Percentiles rank a stretch among this genome's conserved stretches.
Evolutionary conservation across 2,888 invertebrate genomes (phyloP).

Genomic region (Tortrix viridana): DNA sequence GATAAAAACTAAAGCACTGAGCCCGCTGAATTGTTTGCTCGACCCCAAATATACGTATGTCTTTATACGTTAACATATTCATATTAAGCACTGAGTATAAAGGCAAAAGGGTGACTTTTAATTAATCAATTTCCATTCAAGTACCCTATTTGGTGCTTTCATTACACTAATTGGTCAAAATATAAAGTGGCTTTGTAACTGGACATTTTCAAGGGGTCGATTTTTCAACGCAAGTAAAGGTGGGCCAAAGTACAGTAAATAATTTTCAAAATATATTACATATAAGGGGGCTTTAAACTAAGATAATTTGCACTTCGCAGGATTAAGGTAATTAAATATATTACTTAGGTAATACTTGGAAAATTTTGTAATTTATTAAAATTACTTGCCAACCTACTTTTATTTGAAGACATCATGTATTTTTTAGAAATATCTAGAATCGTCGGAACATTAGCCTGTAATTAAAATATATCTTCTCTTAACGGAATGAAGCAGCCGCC

Average conservation of each 20-base stretch:
- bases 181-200: slow-evolving; percentile 12
- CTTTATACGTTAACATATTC: not conserved
- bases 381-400: too few relatives aligned
- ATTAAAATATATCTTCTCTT: slow-evolving; percentile 1
- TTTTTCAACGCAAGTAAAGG: slow-evolving; percentile 19
- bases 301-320: too few relatives aligned
- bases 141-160: slow-evolving; percentile 23
- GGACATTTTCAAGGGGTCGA: slow-evolving; percentile 11
- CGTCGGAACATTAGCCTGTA: not conserved
- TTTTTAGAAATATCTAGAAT: not conserved
- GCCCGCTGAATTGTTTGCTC: too few relatives aligned
- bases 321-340: too few relatives aligned
- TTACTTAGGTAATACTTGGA: not conserved
- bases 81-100: not conserved
- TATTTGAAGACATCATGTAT: not conserved
- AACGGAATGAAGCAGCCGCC: not conserved
- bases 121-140: slow-evolving; percentile 14
- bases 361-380: not conserved
- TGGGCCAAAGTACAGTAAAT: slow-evolving; percentile 10
- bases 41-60: too few relatives aligned
- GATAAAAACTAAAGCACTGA: too few relatives aligned
- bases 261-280: slow-evolving; percentile 7
- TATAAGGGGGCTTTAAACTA: not conserved
- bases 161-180: slow-evolving; percentile 34
- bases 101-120: too few relatives aligned